A percentile compares a stretch with the other conserved stretches of the same genome.
Conservation (phyloP, 2,797 vertebrate species). For the Gambelia wislizenii region DNA sequence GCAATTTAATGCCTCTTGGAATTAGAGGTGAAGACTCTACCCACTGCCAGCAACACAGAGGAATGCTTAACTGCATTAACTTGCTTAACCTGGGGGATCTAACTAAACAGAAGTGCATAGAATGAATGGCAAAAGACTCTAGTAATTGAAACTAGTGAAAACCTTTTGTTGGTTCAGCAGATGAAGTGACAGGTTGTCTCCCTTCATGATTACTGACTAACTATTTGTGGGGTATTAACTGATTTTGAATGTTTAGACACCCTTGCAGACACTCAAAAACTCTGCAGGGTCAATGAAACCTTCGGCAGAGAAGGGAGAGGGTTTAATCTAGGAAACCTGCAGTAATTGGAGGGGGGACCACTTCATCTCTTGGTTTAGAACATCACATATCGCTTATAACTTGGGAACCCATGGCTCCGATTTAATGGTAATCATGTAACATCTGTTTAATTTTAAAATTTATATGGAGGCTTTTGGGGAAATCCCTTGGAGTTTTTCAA, state of each 20-base stretch:
- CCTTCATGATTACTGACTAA: slow-evolving; percentile 21
- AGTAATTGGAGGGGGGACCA: slow-evolving; percentile 74
- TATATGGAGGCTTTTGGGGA: slow-evolving; percentile 81
- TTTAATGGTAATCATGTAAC: slow-evolving; percentile 84
- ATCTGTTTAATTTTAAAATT: slow-evolving; percentile 89
- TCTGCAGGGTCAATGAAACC: slow-evolving; percentile 68
- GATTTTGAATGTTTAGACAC: slow-evolving; percentile 66
- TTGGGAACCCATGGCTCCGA: slow-evolving; percentile 76
- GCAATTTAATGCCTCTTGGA: background rate
- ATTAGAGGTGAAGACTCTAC: background rate
- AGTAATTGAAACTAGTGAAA: background rate
- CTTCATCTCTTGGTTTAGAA: slow-evolving; percentile 77
- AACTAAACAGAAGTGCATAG: background rate
- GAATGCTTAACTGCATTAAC: background rate
- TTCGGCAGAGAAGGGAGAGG: slow-evolving; percentile 58
- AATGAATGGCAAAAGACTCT: fast-evolving
- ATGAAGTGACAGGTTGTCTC: slow-evolving; percentile 28
- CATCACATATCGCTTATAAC: slow-evolving; percentile 78
- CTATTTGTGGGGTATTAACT: slow-evolving; percentile 59
- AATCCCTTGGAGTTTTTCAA: slow-evolving; percentile 81
- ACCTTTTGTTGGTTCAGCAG: background rate
- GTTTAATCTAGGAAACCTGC: slow-evolving; percentile 73
- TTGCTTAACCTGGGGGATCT: background rate
- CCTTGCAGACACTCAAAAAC: slow-evolving; percentile 59
- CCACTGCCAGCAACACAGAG: slow-evolving; percentile 8